These are phyloP conservation scores for Melanerpes formicivorus DNA, from an alignment of 2,113 vertebrate species.

Conservation along the genomic window DNA sequence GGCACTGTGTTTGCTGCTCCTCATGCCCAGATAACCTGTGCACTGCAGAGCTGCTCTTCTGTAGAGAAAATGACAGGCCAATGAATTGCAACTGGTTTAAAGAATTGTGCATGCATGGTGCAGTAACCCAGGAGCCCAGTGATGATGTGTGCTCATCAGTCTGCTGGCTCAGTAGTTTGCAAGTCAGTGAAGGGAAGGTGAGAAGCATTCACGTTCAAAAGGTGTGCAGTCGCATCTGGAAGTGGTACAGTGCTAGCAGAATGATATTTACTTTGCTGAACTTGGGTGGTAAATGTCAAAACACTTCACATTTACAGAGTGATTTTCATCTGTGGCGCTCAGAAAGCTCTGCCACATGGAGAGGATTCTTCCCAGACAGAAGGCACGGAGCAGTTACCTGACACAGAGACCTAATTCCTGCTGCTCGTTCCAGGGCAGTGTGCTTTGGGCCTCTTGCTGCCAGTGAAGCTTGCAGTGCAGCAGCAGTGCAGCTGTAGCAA, in stretches of 20 bases:
- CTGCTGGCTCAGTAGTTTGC: background rate
- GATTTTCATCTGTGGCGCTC: background rate
- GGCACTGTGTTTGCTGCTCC: background rate
- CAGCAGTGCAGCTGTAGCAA: background rate
- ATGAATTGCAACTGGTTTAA: constrained; percentile 6
- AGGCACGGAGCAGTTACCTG: background rate
- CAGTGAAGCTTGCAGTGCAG: background rate
- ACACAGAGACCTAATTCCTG: background rate
- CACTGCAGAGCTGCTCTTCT: background rate
- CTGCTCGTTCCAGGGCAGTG: rapidly evolving
- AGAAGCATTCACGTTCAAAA: background rate
- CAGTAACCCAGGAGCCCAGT: background rate
- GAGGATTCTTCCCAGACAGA: background rate
- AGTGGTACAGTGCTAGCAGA: background rate
- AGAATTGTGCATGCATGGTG: background rate
- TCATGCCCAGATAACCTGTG: background rate
- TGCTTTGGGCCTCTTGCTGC: background rate
- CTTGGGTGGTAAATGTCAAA: background rate
- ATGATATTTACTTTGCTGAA: background rate
- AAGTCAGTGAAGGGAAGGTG: background rate
- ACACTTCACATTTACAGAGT: background rate
- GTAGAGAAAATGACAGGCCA: background rate
- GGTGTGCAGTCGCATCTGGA: background rate
- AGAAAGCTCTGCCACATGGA: background rate
- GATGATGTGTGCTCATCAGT: background rate